A percentile compares a stretch with the other conserved stretches of the same genome.
These are phyloP conservation scores for Hydractinia symbiolongicarpus DNA, from an alignment of 30 jellyfish, hydroid and myxozoan genomes.

Conservation along the genomic window DNA sequence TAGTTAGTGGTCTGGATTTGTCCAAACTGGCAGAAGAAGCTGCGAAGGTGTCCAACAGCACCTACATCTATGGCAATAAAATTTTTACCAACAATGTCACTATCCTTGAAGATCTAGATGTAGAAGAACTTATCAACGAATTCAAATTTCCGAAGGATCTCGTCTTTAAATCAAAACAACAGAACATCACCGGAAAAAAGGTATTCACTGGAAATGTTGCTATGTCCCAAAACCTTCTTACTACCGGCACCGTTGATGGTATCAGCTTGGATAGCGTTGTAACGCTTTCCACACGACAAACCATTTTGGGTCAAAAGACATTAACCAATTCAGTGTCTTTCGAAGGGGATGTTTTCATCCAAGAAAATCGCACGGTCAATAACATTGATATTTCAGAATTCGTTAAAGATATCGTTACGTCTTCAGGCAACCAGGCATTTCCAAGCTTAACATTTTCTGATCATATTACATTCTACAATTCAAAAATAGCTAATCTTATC, in stretches of 20 bases:
- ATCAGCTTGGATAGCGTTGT: constrained; percentile 28
- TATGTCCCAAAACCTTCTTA: neutral
- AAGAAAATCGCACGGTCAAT: constrained; percentile 22
- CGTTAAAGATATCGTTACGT: constrained; percentile 5
- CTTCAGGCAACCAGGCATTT: constrained; percentile 16
- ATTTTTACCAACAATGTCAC: constrained; percentile 17
- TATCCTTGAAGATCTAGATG: constrained; percentile 15
- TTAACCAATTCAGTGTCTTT: constrained; percentile 6
- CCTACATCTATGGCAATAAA: constrained; percentile 9
- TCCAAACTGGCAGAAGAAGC: constrained; percentile 11
- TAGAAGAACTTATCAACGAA: constrained; percentile 26
- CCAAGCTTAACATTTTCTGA: constrained; percentile 15
- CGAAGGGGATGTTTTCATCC: constrained; percentile 11
- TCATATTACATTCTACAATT: neutral
- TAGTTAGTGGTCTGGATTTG: constrained; percentile 32
- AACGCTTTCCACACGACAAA: constrained; percentile 22
- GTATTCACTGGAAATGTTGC: constrained; percentile 15
- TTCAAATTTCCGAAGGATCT: constrained; percentile 46
- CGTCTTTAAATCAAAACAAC: constrained; percentile 26
- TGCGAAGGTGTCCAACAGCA: neutral
- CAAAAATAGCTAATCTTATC: constrained; percentile 3
- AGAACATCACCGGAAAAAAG: constrained; percentile 44
- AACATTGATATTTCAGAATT: constrained; percentile 56
- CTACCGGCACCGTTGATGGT: constrained; percentile 43
- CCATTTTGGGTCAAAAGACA: constrained; percentile 28